phyloP scores from a whole-genome alignment of 2,888 invertebrate species.

The Steinernema hermaphroditum region DNA sequence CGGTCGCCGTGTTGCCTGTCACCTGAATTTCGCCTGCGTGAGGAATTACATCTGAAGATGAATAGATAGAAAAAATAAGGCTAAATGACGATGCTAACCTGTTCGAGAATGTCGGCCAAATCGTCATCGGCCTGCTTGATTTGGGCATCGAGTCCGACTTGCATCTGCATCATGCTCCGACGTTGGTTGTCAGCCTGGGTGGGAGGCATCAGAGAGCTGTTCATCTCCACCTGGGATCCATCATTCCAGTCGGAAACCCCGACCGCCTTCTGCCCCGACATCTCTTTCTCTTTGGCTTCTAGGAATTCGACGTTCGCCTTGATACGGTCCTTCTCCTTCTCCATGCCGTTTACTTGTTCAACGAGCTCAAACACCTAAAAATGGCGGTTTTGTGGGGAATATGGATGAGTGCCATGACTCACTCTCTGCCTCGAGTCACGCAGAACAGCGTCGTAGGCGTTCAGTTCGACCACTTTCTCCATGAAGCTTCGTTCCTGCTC shows the following conservation, averaged over 20 bases:
- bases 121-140: slow-evolving; percentile 22
- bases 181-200: neutral
- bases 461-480: neutral
- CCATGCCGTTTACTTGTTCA: neutral
- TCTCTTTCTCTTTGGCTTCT: neutral
- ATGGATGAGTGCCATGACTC: neutral
- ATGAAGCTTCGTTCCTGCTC: neutral
- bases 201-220: slow-evolving; percentile 5
- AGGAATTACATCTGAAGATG: neutral
- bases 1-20: no score
- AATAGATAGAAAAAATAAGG: neutral
- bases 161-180: neutral
- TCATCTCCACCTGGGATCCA: slow-evolving; percentile 3
- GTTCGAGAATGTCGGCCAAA: neutral
- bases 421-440: neutral
- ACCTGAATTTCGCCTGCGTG: no score
- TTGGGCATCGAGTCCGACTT: neutral
- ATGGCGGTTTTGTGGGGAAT: no score
- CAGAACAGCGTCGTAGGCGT: neutral
- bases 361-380: neutral
- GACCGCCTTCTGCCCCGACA: neutral
- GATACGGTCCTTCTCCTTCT: no score
- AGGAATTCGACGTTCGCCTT: neutral
- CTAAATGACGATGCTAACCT: neutral
- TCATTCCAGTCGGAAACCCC: slow-evolving; percentile 8